Conservation (phyloP, 2,113 vertebrate species). For the Alligator sinensis region DNA sequence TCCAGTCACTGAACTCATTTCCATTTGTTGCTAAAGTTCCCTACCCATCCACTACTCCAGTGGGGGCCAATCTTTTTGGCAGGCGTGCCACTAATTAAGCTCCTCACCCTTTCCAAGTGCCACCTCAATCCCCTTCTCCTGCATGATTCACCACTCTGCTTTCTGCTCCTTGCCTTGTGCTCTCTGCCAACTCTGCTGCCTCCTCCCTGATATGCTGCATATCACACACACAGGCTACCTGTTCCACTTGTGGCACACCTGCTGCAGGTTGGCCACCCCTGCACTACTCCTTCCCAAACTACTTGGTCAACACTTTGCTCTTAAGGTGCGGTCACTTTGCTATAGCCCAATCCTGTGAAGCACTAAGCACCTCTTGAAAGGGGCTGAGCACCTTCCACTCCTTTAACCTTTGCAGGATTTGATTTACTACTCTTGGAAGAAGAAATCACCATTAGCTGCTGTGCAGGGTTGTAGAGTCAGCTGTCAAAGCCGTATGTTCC, state of each 20-base stretch:
- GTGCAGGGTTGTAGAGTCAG: constrained; percentile 8
- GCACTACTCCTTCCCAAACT: constrained; percentile 41
- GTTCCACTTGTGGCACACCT: too few species aligned
- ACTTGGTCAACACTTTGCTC: constrained; percentile 38
- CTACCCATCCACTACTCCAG: constrained; percentile 19
- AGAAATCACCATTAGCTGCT: constrained; percentile 50
- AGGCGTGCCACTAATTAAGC: too few species aligned
- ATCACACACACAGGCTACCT: too few species aligned
- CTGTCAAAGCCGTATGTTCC: constrained; percentile 50
- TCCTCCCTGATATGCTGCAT: too few species aligned
- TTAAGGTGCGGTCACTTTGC: constrained; percentile 10
- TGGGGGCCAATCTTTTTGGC: too few species aligned
- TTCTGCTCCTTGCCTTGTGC: too few species aligned
- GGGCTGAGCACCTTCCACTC: constrained; percentile 31
- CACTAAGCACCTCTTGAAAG: constrained; percentile 31
- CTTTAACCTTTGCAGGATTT: constrained; percentile 45
- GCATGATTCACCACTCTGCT: too few species aligned
- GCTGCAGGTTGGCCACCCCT: too few species aligned
- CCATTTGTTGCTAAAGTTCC: constrained; percentile 35
- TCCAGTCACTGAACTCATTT: constrained; percentile 6
- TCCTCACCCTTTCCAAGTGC: too few species aligned
- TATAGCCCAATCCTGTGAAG: constrained; percentile 1
- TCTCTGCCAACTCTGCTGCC: too few species aligned
- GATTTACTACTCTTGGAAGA: constrained; percentile 44
- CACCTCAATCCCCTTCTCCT: too few species aligned